These are phyloP conservation scores for Mesocentrotus franciscanus DNA, from an alignment of 53 echinoderm and acorn worm genomes.

Conservation along the genomic window DNA sequence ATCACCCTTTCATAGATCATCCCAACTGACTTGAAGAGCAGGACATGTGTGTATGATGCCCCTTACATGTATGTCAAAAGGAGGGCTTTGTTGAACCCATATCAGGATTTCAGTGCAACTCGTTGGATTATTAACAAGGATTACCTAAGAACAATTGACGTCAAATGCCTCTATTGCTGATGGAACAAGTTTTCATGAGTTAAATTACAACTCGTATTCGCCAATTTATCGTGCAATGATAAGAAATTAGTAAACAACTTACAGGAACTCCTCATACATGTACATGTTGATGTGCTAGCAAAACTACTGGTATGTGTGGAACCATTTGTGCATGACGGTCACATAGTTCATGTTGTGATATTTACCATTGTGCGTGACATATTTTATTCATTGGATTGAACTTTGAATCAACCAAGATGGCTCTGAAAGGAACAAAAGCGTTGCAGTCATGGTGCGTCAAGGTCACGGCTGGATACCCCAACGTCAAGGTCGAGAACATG, in stretches of 20 bases:
- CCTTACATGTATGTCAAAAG: neutral
- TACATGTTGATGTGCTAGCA: neutral
- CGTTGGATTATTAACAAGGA: constrained; percentile 36
- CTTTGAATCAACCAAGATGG: constrained; percentile 72
- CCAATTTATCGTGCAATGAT: neutral
- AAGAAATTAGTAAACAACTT: neutral
- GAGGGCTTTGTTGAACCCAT: neutral
- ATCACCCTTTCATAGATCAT: neutral
- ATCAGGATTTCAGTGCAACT: neutral
- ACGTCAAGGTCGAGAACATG: constrained; percentile 94
- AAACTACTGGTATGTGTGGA: neutral
- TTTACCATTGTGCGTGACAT: neutral
- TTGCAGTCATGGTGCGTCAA: constrained; percentile 89
- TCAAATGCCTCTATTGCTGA: neutral
- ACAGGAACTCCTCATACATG: too few relatives aligned
- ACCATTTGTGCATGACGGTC: neutral
- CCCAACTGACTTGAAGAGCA: neutral
- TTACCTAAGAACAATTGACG: neutral
- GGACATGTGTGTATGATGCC: neutral
- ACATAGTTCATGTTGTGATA: constrained; percentile 14
- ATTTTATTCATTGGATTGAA: neutral
- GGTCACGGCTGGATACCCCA: constrained; percentile 87
- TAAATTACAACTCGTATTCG: constrained; percentile 20
- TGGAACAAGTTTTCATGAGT: neutral
- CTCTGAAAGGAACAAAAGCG: constrained; percentile 93